Conservation (phyloP, 1,140 invertebrate species). For the Colletes gigas region DNA sequence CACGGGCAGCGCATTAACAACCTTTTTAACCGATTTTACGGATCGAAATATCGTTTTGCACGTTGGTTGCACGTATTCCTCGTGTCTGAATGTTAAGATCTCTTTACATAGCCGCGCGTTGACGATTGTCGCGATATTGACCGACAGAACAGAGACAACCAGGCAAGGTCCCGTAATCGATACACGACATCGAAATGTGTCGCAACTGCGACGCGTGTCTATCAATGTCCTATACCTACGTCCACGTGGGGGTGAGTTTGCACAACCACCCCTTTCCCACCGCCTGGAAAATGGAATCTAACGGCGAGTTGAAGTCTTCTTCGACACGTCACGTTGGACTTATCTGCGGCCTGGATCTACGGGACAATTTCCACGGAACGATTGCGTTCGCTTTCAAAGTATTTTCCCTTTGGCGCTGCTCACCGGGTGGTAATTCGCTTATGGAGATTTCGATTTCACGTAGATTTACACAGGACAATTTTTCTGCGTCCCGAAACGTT, state of each 20-base stretch:
- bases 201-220: conserved; percentile 31
- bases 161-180: conserved; percentile 53
- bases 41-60: not conserved
- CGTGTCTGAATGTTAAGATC: conserved; percentile 11
- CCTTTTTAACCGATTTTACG: no score
- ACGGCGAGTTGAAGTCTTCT: conserved; percentile 3
- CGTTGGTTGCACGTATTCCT: not conserved
- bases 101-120: conserved; percentile 12
- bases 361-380: conserved; percentile 17
- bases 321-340: not conserved
- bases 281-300: conserved; percentile 38
- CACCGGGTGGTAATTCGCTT: not conserved
- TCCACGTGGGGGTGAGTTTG: conserved; percentile 1
- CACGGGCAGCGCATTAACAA: no score
- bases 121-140: conserved; percentile 43
- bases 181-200: conserved; percentile 49
- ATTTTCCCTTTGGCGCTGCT: no score
- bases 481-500: not conserved
- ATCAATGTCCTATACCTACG: conserved; percentile 5
- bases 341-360: conserved; percentile 47
- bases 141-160: conserved; percentile 36
- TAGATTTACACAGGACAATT: not conserved
- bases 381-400: not conserved
- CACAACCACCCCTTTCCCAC: not conserved
- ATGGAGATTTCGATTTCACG: not conserved